Evolutionary conservation across 2,113 vertebrate species (phyloP), one percentile per base, ranked within the genome.

Genomic region (Zosterops hypoxanthus): DNA sequence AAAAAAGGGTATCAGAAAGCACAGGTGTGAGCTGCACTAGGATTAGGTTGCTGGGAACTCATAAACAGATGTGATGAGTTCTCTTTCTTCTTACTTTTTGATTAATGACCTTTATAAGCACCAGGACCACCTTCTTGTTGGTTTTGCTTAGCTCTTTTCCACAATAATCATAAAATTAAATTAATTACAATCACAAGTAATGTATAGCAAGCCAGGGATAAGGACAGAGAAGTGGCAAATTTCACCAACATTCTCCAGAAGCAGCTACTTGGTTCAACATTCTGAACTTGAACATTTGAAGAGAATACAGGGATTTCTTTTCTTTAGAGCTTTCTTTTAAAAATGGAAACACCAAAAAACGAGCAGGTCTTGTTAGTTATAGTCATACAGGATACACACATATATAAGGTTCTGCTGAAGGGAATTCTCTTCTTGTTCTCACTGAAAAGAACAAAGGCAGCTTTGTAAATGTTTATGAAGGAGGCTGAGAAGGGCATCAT

Each of bases 291-390:
- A 78, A 59, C 29, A 49, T 26, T 47, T 49, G 55, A 70, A 87
- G 56, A 93, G 41, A 75, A 83, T 36, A 46, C 59, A 50, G 36
- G 77, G 47, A 79, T 61, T 92, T 70, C 42, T 95, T 96, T 95
- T 86, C 79, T 59, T 94, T 64, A 73, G 76, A 95, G 73, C 49
- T 91, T 95, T 92, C 59, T 69, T 93, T 34, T 82, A 59, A 82
- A 82, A 90, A 91, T 29, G 70, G 83, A 55, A 96, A 6, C 92
- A 91, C 89, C 82, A 95, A 70, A 90, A 56, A 83, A 86, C 14
- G 57, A 86, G 24, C 72, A 94, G 39, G 61, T 72, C 42, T 88
- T 42, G 25, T 59, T 72, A 80, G 78, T 81, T 85, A 88, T 14
- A 85, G 42, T 63, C 34, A 77, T 52, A 56, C 21, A 23, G 9